These are phyloP conservation scores for Dicaeum eximium DNA, from an alignment of 2,113 vertebrate genomes.

Conservation along the genomic window DNA sequence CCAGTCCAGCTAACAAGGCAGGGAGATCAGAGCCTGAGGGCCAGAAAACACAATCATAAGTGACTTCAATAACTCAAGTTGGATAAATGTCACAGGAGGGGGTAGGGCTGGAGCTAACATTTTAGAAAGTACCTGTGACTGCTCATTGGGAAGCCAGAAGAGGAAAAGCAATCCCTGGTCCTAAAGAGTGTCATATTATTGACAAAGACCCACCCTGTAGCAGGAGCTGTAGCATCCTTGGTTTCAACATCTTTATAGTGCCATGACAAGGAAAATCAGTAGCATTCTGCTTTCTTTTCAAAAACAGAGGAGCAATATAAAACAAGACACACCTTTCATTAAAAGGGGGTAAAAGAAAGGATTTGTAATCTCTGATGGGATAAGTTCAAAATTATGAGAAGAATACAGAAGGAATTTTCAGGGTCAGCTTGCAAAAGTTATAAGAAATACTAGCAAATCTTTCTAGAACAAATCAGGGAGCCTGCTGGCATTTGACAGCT, in stretches of 20 bases:
- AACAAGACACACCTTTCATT: not conserved
- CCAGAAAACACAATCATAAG: not conserved
- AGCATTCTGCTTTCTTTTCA: not conserved
- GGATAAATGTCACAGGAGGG: not conserved
- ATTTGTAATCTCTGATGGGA: not conserved
- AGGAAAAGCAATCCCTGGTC: not conserved
- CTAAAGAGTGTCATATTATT: not conserved
- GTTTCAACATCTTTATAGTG: not conserved
- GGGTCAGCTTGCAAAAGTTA: not conserved
- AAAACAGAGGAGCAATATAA: not conserved
- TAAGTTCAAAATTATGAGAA: not conserved
- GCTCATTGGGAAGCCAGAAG: not conserved
- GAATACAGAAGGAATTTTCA: not conserved
- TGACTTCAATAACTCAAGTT: not conserved
- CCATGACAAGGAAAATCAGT: not conserved
- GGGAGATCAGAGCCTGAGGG: not conserved
- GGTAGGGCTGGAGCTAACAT: not conserved
- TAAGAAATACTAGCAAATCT: not conserved
- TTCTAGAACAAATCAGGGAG: not conserved
- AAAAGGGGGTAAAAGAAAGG: not conserved
- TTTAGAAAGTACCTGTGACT: not conserved
- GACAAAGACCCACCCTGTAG: rapidly evolving
- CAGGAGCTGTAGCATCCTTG: not conserved
- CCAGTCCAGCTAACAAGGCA: not conserved
- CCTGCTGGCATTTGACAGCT: not conserved